These are phyloP conservation scores for Phthorimaea operculella DNA, from an alignment of 1,140 invertebrate genomes.

Conservation along the genomic window DNA sequence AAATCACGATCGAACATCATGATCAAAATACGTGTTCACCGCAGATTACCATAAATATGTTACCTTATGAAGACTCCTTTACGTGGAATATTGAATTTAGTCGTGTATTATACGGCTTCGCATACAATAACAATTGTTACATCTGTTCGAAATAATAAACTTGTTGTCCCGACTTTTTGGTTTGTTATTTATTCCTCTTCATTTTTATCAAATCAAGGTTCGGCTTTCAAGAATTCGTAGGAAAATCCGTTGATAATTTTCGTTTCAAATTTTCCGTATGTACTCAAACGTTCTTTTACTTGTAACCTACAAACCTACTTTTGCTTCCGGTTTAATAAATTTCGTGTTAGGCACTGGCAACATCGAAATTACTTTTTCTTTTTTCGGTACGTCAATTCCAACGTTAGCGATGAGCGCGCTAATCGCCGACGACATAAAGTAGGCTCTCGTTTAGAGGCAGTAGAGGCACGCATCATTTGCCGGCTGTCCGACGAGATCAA, in stretches of 20 bases:
- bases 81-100: slow-evolving; percentile 57
- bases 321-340: too few species aligned
- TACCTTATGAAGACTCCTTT: slow-evolving; percentile 61
- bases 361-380: too few species aligned
- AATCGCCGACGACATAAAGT: slow-evolving; percentile 50
- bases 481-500: slow-evolving; percentile 44
- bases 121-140: slow-evolving; percentile 13
- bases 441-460: slow-evolving; percentile 42
- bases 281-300: too few species aligned
- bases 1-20: slow-evolving; percentile 51
- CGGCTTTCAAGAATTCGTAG: too few species aligned
- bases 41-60: slow-evolving; percentile 59
- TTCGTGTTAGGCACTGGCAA: too few species aligned
- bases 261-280: too few species aligned
- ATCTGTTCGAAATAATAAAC: slow-evolving; percentile 35
- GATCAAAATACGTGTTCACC: slow-evolving; percentile 50
- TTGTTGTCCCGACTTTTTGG: neutral
- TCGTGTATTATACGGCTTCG: slow-evolving; percentile 43
- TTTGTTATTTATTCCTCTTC: neutral
- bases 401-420: slow-evolving; percentile 20
- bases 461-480: slow-evolving; percentile 51
- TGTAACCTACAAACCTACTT: too few species aligned
- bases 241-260: too few species aligned
- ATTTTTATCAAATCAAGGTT: too few species aligned
- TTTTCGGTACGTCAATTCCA: too few species aligned